phyloP scores from a whole-genome alignment of 2,113 vertebrate species.

The Calidris pugnax region DNA sequence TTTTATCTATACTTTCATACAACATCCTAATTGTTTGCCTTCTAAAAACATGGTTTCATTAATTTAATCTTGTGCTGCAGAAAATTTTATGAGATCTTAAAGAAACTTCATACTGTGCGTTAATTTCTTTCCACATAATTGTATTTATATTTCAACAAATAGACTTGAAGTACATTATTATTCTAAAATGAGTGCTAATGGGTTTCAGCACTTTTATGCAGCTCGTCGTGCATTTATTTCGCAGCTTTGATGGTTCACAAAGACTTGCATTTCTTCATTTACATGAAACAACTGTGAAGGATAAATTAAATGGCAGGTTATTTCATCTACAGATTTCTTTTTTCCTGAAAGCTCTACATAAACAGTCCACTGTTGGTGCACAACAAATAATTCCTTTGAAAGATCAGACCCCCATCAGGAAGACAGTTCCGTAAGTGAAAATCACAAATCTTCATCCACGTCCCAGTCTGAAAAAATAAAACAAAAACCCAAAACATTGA shows the following conservation, averaged over 20 bases:
- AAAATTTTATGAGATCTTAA: conserved; percentile 4
- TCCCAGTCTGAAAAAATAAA: not conserved
- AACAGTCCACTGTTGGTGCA: not conserved
- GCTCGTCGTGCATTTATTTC: conserved; percentile 39
- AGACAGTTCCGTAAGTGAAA: not conserved
- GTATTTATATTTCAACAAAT: conserved; percentile 67
- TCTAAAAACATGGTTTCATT: not conserved
- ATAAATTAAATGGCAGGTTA: conserved; percentile 44
- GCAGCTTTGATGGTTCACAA: conserved; percentile 37
- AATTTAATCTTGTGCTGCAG: not conserved
- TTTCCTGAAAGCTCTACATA: not conserved
- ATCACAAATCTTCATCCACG: not conserved
- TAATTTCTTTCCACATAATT: conserved; percentile 56
- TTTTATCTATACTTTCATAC: not conserved
- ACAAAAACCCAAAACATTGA: not conserved
- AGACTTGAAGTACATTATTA: conserved; percentile 56
- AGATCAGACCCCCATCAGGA: not conserved
- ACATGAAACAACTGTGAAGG: conserved; percentile 40
- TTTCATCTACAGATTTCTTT: not conserved
- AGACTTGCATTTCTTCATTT: conserved; percentile 40
- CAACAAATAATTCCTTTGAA: not conserved
- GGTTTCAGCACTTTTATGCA: conserved; percentile 48
- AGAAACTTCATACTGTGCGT: conserved; percentile 17
- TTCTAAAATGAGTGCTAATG: conserved; percentile 57
- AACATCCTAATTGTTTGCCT: not conserved